Percentiles rank a stretch among this genome's conserved stretches.
Conservation (phyloP, 2,113 vertebrate genomes). For the Gnathonemus longibarbis region DNA sequence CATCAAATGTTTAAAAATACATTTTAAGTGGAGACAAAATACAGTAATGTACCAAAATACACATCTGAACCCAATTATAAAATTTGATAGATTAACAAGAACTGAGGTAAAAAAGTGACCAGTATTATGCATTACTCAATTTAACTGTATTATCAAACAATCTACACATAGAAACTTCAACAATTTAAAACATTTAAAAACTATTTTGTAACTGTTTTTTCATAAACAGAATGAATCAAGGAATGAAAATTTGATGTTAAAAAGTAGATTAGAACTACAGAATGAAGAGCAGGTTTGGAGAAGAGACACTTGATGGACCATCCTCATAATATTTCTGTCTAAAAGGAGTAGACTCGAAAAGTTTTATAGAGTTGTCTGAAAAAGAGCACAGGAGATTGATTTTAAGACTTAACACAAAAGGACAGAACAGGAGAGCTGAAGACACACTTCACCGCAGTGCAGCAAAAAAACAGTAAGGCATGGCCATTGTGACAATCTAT, state of each 20-base stretch:
- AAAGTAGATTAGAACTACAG: background rate
- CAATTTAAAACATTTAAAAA: background rate
- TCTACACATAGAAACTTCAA: background rate
- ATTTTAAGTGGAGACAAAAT: constrained; percentile 1
- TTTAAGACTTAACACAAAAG: background rate
- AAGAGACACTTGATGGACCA: background rate
- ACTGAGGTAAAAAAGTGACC: background rate
- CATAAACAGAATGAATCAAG: background rate
- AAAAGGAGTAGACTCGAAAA: constrained; percentile 23
- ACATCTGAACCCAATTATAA: background rate
- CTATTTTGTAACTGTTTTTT: background rate
- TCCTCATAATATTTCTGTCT: background rate
- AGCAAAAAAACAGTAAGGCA: too few relatives aligned
- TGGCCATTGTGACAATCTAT: background rate
- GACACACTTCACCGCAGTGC: background rate
- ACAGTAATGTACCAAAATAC: constrained; percentile 8
- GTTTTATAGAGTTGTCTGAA: constrained; percentile 24
- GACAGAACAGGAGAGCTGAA: background rate
- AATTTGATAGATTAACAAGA: background rate
- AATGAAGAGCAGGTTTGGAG: background rate
- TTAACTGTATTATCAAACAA: background rate
- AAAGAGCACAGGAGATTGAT: constrained; percentile 13
- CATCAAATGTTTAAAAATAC: background rate
- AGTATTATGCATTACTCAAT: background rate
- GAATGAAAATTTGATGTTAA: background rate